Conservation (phyloP, 2,888 invertebrate genomes). For the Trilocha varians region DNA sequence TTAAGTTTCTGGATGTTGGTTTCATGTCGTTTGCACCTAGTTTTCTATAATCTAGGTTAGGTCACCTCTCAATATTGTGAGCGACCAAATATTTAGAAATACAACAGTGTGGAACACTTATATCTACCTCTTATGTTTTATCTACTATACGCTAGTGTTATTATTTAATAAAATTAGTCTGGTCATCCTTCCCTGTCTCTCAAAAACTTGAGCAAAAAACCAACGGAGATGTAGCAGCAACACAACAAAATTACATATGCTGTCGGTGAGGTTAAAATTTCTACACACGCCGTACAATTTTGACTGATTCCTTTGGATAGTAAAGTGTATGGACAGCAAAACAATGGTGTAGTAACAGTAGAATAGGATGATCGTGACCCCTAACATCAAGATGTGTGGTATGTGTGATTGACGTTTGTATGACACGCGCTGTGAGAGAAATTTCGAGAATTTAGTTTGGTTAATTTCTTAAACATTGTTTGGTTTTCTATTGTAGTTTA, state of each 20-base stretch:
- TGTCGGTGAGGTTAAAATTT: slow-evolving; percentile 19
- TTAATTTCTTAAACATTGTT: slow-evolving; percentile 25
- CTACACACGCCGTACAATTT: slow-evolving; percentile 19
- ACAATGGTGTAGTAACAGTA: slow-evolving; percentile 23
- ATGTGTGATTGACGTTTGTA: slow-evolving; percentile 63
- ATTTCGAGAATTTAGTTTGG: slow-evolving; percentile 46
- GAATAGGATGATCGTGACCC: slow-evolving; percentile 60
- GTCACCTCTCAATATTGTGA: no score
- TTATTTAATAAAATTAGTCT: neutral
- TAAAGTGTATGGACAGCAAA: slow-evolving; percentile 10
- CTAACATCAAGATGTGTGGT: slow-evolving; percentile 56
- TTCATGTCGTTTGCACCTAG: no score
- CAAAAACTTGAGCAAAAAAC: slow-evolving; percentile 5
- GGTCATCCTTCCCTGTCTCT: neutral
- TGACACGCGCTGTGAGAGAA: slow-evolving; percentile 51
- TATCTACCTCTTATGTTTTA: no score
- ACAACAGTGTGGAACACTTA: no score
- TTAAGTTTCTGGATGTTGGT: no score
- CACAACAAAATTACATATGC: slow-evolving; percentile 22
- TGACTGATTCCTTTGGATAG: slow-evolving; percentile 18
- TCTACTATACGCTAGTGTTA: no score
- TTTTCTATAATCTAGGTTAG: no score
- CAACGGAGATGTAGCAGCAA: slow-evolving; percentile 36
- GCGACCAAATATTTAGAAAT: no score
- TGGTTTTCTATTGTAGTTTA: slow-evolving; percentile 16